Percentiles rank a stretch among this genome's conserved stretches.
Conservation (phyloP, 2,888 invertebrate genomes). For the Ephialtes manifestator region DNA sequence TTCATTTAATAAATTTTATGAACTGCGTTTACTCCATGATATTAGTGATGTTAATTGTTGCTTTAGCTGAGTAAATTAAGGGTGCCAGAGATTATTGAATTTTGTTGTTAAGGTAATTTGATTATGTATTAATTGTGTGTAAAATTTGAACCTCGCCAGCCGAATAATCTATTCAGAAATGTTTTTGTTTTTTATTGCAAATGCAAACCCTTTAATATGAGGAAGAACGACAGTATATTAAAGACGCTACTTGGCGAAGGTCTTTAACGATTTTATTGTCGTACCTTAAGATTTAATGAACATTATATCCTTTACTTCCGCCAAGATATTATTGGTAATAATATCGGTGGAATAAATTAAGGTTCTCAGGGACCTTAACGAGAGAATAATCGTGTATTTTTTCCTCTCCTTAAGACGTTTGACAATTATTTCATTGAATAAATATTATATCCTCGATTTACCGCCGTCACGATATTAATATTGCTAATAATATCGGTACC, state of each 20-base stretch:
- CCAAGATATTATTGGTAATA: neutral
- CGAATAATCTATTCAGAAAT: no score
- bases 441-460: neutral
- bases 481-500: neutral
- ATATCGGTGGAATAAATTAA: constrained; percentile 10
- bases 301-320: neutral
- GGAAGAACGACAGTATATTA: neutral
- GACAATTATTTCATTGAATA: constrained; percentile 45
- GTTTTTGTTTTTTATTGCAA: no score
- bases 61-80: constrained; percentile 20
- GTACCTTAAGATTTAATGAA: no score
- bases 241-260: neutral
- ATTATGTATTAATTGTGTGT: no score
- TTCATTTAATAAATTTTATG: constrained; percentile 34
- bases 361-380: neutral
- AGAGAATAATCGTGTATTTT: neutral
- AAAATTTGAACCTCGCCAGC: no score
- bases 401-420: neutral
- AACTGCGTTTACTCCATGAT: no score
- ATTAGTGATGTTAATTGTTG: neutral
- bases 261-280: no score
- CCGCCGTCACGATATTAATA: neutral
- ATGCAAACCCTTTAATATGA: no score
- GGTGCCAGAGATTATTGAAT: constrained; percentile 4
- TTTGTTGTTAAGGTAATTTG: constrained; percentile 8